phyloP scores from a whole-genome alignment of 2,797 vertebrate genomes.

The Orientallactaga sibirica region DNA sequence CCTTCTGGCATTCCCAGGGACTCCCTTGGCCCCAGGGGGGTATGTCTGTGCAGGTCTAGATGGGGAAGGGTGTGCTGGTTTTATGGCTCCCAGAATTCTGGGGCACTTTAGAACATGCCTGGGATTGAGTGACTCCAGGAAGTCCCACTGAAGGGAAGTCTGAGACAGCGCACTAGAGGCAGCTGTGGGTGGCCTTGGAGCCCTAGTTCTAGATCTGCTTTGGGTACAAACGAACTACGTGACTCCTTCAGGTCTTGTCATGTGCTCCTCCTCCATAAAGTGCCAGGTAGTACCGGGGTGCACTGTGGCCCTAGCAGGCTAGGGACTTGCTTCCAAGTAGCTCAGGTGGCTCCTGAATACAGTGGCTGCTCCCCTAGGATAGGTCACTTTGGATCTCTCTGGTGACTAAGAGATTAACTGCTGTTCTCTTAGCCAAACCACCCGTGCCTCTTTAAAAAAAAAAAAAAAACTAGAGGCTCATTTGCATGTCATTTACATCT shows the following conservation, averaged over 20 bases:
- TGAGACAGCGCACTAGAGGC: too few relatives aligned
- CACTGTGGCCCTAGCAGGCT: background rate
- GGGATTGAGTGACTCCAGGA: background rate
- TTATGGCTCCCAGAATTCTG: background rate
- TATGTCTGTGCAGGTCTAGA: background rate
- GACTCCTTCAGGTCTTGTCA: background rate
- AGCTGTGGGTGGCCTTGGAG: background rate
- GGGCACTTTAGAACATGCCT: background rate
- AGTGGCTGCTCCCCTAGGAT: background rate
- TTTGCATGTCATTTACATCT: conserved; percentile 78
- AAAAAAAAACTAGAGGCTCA: conserved; percentile 67
- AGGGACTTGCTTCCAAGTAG: background rate
- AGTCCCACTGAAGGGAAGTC: background rate
- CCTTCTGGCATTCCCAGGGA: background rate
- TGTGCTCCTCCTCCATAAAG: background rate
- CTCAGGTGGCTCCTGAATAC: background rate
- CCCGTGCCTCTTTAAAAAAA: conserved; percentile 54
- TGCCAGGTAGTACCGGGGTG: background rate
- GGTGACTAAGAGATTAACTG: conserved; percentile 52
- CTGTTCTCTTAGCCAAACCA: conserved; percentile 69
- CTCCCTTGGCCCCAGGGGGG: too few relatives aligned
- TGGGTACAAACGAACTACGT: background rate
- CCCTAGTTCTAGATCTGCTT: background rate
- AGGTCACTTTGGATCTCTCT: conserved; percentile 53
- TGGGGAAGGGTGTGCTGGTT: background rate